Evolutionary conservation across 1,140 invertebrate genomes (phyloP).

Genomic region (Orius insidiosus): DNA sequence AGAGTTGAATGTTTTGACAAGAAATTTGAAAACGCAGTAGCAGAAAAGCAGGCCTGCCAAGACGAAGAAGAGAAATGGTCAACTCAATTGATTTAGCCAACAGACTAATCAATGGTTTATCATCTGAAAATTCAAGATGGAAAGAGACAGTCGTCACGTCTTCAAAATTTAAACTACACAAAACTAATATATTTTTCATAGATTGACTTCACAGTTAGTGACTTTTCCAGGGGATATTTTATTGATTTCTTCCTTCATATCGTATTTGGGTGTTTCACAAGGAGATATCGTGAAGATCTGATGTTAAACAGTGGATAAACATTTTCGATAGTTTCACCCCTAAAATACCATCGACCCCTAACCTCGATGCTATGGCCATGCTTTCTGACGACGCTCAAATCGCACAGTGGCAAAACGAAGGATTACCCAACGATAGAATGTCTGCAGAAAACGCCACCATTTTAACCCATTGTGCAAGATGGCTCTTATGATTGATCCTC

Average conservation of each 20-base stretch:
- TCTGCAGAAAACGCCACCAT: slow-evolving; percentile 90
- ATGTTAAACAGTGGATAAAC: slow-evolving; percentile 55
- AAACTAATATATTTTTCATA: too few species aligned
- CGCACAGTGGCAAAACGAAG: slow-evolving; percentile 87
- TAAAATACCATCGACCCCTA: slow-evolving; percentile 59
- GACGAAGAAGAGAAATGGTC: slow-evolving; percentile 65
- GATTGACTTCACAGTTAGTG: slow-evolving; percentile 7
- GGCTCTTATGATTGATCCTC: slow-evolving; percentile 94
- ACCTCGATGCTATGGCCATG: slow-evolving; percentile 61
- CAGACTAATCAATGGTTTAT: slow-evolving; percentile 76
- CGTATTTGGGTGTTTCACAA: slow-evolving; percentile 86
- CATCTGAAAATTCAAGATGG: slow-evolving; percentile 81
- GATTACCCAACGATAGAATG: slow-evolving; percentile 79
- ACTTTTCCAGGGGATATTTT: slow-evolving; percentile 84
- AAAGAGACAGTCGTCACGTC: slow-evolving; percentile 46
- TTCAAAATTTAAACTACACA: too few species aligned
- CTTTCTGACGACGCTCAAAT: slow-evolving; percentile 82
- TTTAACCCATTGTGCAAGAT: slow-evolving; percentile 69
- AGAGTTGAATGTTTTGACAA: slow-evolving; percentile 51
- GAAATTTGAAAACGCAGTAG: slow-evolving; percentile 70
- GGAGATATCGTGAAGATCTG: slow-evolving; percentile 62
- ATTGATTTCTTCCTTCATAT: slow-evolving; percentile 79
- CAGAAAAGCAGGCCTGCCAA: slow-evolving; percentile 75
- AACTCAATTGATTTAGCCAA: slow-evolving; percentile 81
- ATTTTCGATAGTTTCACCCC: slow-evolving; percentile 17